These are phyloP conservation scores for Sebastes diploproa DNA, from an alignment of 2,797 vertebrate species.

Conservation along the genomic window DNA sequence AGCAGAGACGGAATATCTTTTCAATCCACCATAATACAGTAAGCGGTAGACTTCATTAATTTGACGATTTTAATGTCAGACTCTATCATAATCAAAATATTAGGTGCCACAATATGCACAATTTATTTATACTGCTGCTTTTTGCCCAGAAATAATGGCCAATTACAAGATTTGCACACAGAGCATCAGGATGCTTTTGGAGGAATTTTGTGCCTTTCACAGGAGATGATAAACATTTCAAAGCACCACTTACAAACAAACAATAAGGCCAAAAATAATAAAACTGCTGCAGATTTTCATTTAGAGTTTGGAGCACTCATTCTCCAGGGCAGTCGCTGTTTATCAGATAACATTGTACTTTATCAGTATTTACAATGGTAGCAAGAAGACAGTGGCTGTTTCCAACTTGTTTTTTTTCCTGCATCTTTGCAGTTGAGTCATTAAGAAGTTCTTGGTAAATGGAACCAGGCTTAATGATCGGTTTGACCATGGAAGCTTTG, in stretches of 20 bases:
- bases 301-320: neutral
- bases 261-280: conserved; percentile 11
- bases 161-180: conserved; percentile 24
- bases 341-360: conserved; percentile 4
- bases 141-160: conserved; percentile 29
- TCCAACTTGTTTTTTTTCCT: neutral
- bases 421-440: neutral
- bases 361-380: neutral
- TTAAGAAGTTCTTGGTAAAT: neutral
- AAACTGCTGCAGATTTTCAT: conserved; percentile 7
- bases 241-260: conserved; percentile 4
- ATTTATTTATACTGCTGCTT: conserved; percentile 6
- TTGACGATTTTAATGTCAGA: conserved; percentile 18
- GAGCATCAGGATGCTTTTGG: neutral
- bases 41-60: conserved; percentile 23
- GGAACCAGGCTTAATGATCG: neutral
- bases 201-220: neutral
- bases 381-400: neutral
- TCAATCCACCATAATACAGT: neutral
- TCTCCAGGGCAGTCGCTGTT: neutral
- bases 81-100: conserved; percentile 17
- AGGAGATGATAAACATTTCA: conserved; percentile 12
- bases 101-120: neutral
- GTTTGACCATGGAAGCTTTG: conserved; percentile 13
- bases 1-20: neutral